Evolutionary conservation across 2,888 invertebrate species (phyloP).

Genomic region (Ennomos erosarius): DNA sequence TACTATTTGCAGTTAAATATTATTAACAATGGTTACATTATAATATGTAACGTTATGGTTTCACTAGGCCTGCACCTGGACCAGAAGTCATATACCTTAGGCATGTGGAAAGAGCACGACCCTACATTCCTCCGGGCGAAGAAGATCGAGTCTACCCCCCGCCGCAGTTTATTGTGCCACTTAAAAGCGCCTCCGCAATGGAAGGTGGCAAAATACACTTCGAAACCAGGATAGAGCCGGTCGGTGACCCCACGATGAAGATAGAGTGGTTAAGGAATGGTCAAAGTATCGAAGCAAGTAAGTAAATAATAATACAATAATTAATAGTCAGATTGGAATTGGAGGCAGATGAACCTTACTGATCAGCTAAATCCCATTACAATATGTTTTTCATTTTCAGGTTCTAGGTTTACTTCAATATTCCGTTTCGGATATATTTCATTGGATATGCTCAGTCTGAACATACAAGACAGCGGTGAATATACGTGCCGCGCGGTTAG

Average conservation of each 20-base stretch:
- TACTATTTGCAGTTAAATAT: no score
- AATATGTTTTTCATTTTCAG: conserved; percentile 75
- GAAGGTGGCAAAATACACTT: conserved; percentile 98
- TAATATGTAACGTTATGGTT: conserved; percentile 2
- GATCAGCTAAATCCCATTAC: no score
- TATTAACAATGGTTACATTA: background rate
- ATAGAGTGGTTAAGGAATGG: conserved; percentile 98
- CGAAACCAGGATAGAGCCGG: conserved; percentile 98
- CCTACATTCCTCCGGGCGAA: conserved; percentile 91
- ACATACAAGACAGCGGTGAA: conserved; percentile 94
- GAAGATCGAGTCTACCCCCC: conserved; percentile 95
- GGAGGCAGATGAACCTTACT: no score
- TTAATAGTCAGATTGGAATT: conserved; percentile 6
- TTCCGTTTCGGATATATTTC: conserved; percentile 99
- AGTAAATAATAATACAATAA: conserved; percentile 65
- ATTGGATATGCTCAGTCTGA: conserved; percentile 94
- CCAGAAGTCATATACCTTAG: conserved; percentile 97
- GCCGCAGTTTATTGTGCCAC: conserved; percentile 95
- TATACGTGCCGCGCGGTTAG: conserved; percentile 95
- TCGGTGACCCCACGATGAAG: conserved; percentile 98
- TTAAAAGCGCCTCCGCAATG: conserved; percentile 91
- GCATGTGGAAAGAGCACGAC: conserved; percentile 95
- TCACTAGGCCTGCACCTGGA: conserved; percentile 92
- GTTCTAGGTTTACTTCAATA: conserved; percentile 97
- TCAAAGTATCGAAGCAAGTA: conserved; percentile 95